Percentiles rank a stretch among this genome's conserved stretches.
phyloP scores from a whole-genome alignment of 2,888 invertebrate species.

The Agrenia bidenticulata region DNA sequence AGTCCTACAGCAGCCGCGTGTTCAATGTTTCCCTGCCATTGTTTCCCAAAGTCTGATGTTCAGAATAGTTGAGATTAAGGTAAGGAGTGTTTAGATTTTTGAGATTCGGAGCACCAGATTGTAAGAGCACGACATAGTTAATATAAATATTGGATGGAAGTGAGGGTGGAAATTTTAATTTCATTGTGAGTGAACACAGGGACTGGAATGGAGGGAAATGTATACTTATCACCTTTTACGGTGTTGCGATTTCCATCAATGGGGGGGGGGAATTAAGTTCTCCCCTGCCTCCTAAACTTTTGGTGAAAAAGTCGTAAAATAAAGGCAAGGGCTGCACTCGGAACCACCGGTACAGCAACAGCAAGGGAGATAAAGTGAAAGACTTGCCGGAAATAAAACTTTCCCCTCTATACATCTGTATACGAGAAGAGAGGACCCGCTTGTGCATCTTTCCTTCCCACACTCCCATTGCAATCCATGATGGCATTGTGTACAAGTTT shows the following conservation, averaged over 20 bases:
- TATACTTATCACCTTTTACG: slow-evolving; percentile 46
- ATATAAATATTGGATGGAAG: neutral
- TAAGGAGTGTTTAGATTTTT: no score
- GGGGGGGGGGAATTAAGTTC: slow-evolving; percentile 44
- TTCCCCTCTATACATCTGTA: neutral
- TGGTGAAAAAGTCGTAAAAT: slow-evolving; percentile 14
- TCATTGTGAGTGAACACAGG: slow-evolving; percentile 22
- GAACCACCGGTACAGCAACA: neutral
- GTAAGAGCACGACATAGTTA: no score
- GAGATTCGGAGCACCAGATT: no score
- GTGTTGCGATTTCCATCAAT: slow-evolving; percentile 46
- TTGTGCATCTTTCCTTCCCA: neutral
- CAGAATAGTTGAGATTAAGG: no score
- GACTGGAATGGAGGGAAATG: slow-evolving; percentile 34
- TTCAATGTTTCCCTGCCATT: no score
- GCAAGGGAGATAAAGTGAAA: slow-evolving; percentile 6
- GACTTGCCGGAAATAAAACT: slow-evolving; percentile 15
- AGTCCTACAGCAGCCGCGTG: no score
- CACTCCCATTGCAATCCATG: slow-evolving; percentile 11
- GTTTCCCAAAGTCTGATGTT: no score
- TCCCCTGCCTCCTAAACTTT: slow-evolving; percentile 29
- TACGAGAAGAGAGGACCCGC: neutral
- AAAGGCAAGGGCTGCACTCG: neutral
- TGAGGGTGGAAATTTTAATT: slow-evolving; percentile 16
- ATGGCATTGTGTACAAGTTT: no score